Percentiles rank a stretch among this genome's conserved stretches.
phyloP scores from a whole-genome alignment of 2,888 invertebrate species.

The Sinodicranocentrus sp. region DNA sequence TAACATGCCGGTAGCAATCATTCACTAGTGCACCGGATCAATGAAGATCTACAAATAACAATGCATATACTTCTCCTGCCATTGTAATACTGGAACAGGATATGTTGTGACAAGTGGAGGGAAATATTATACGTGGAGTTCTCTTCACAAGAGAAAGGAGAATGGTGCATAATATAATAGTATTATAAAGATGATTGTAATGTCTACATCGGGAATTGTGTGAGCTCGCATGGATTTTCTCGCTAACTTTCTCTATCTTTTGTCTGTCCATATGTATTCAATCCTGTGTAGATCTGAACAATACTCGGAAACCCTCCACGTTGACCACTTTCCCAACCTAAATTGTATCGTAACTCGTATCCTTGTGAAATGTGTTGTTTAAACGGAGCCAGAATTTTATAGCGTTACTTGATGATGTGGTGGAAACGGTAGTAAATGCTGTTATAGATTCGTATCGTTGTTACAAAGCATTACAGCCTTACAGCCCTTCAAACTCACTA shows the following conservation, averaged over 20 bases:
- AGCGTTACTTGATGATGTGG: conserved; percentile 6
- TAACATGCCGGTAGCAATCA: conserved; percentile 33
- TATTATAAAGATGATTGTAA: conserved; percentile 38
- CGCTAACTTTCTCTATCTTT: neutral
- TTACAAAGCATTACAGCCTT: neutral
- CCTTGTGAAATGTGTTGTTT: no score
- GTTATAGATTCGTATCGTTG: conserved; percentile 11
- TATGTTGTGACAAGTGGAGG: neutral
- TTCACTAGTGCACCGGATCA: conserved; percentile 49
- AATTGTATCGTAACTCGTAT: neutral
- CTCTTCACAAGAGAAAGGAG: conserved; percentile 27
- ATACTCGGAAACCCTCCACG: neutral
- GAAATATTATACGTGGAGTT: neutral
- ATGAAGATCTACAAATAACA: conserved; percentile 41
- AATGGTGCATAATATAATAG: neutral
- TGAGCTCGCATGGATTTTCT: conserved; percentile 10
- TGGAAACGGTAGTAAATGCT: neutral
- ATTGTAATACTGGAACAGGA: neutral
- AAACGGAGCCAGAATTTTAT: neutral
- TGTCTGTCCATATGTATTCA: neutral
- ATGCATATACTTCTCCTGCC: neutral
- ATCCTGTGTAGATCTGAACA: neutral
- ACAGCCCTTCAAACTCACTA: neutral
- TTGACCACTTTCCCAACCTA: neutral
- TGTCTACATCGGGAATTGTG: conserved; percentile 18